phyloP scores from a whole-genome alignment of 2,888 invertebrate species.

The Hipparchia sbordonii region DNA sequence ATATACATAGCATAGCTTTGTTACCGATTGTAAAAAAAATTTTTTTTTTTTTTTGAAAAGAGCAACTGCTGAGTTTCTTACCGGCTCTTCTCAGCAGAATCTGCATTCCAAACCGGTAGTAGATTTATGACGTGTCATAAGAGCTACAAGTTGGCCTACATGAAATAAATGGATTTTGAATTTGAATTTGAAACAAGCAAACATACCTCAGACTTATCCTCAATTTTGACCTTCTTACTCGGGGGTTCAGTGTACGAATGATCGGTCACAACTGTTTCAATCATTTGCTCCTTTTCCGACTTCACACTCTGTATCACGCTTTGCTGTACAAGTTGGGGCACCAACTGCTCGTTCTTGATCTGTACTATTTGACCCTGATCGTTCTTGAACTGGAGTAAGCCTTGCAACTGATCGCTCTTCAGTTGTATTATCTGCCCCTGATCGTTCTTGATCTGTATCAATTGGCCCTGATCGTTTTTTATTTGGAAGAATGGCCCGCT shows the following conservation, averaged over 20 bases:
- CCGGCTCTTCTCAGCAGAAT: too few relatives aligned
- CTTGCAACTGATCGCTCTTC: conserved; percentile 68
- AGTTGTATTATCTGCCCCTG: conserved; percentile 75
- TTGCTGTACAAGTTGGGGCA: conserved; percentile 41
- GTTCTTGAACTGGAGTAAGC: conserved; percentile 64
- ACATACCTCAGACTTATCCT: conserved; percentile 64
- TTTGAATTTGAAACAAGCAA: not conserved
- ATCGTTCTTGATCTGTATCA: conserved; percentile 73
- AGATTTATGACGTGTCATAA: too few relatives aligned
- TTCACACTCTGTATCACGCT: conserved; percentile 42
- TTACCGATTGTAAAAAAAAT: too few relatives aligned
- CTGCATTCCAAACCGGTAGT: too few relatives aligned
- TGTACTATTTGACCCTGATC: conserved; percentile 65
- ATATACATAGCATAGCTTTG: too few relatives aligned
- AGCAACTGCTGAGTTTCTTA: too few relatives aligned
- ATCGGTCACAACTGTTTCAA: conserved; percentile 60
- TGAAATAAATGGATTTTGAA: too few relatives aligned
- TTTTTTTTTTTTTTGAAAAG: too few relatives aligned
- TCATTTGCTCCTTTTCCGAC: conserved; percentile 57
- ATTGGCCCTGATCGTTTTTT: conserved; percentile 74
- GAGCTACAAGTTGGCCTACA: too few relatives aligned
- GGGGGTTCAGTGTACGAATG: conserved; percentile 74
- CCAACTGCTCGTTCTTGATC: conserved; percentile 49
- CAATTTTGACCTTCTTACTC: conserved; percentile 64
- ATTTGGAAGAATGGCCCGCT: conserved; percentile 69